Conservation (phyloP, 2,113 vertebrate species). For the Eupsittula cactorum region DNA sequence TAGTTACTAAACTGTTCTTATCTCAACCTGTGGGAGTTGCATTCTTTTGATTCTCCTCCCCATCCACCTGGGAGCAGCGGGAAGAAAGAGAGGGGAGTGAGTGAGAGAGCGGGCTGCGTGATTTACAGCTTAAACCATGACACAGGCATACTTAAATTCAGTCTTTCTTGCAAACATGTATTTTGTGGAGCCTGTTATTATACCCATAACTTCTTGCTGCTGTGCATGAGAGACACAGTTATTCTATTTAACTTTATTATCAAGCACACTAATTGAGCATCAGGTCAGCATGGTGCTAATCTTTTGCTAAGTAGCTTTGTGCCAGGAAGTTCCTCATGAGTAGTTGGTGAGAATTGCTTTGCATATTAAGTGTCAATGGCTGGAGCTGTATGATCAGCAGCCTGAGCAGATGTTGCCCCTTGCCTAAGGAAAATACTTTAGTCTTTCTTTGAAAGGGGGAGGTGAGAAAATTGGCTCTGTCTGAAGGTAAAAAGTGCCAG, state of each 20-base stretch:
- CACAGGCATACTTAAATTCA: neutral
- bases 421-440: neutral
- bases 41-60: too few species aligned
- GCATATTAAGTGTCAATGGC: neutral
- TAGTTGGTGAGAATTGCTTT: neutral
- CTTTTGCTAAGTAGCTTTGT: neutral
- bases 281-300: neutral
- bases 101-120: too few species aligned
- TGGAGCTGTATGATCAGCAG: neutral
- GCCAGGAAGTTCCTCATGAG: neutral
- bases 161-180: neutral
- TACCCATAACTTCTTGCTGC: neutral
- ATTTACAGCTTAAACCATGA: too few species aligned
- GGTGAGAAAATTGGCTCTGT: neutral
- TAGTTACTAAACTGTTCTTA: too few species aligned
- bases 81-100: too few species aligned
- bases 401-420: neutral
- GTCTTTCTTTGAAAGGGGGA: neutral
- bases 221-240: neutral
- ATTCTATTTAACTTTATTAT: neutral
- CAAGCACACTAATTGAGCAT: neutral
- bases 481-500: neutral
- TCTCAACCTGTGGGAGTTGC: too few species aligned
- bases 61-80: too few species aligned
- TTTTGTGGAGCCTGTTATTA: neutral